Conservation (phyloP, 2,113 vertebrate genomes). For the Datnioides undecimradiatus region DNA sequence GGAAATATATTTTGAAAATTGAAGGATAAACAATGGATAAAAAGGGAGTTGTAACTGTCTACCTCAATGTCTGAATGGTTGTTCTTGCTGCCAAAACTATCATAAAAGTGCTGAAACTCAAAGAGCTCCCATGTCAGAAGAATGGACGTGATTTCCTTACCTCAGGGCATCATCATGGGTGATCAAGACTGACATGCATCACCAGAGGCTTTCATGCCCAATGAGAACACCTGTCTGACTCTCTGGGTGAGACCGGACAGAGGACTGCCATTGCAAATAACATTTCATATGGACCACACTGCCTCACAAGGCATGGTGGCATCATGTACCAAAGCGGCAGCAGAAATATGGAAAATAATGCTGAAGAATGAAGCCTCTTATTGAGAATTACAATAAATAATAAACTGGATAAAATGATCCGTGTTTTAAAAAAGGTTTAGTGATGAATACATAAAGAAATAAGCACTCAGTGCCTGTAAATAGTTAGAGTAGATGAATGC, state of each 20-base stretch:
- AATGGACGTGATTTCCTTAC: slow-evolving; percentile 67
- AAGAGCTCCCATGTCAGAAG: slow-evolving; percentile 67
- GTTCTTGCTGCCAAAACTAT: slow-evolving; percentile 62
- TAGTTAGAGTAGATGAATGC: background rate
- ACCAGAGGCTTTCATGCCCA: slow-evolving; percentile 80
- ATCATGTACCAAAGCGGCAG: background rate
- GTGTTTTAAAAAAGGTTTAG: no score
- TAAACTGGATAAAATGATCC: no score
- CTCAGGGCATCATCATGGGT: slow-evolving; percentile 72
- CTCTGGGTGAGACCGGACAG: slow-evolving; percentile 66
- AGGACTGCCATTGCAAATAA: slow-evolving; percentile 76
- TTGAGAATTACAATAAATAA: background rate
- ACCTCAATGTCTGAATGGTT: slow-evolving; percentile 13
- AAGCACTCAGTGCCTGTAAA: background rate
- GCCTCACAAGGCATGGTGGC: slow-evolving; percentile 38
- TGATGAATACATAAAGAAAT: background rate
- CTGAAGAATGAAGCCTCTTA: background rate
- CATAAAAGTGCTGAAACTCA: slow-evolving; percentile 77
- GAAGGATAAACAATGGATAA: slow-evolving; percentile 12
- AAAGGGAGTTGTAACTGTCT: slow-evolving; percentile 3
- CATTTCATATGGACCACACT: slow-evolving; percentile 53
- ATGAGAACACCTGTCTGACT: slow-evolving; percentile 84
- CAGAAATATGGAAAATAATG: background rate
- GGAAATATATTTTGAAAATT: slow-evolving; percentile 1
- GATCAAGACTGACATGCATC: slow-evolving; percentile 83